A percentile compares a stretch with the other conserved stretches of the same genome.
These are phyloP conservation scores for Pelodiscus sinensis DNA, from an alignment of 2,113 vertebrate species.

Conservation along the genomic window DNA sequence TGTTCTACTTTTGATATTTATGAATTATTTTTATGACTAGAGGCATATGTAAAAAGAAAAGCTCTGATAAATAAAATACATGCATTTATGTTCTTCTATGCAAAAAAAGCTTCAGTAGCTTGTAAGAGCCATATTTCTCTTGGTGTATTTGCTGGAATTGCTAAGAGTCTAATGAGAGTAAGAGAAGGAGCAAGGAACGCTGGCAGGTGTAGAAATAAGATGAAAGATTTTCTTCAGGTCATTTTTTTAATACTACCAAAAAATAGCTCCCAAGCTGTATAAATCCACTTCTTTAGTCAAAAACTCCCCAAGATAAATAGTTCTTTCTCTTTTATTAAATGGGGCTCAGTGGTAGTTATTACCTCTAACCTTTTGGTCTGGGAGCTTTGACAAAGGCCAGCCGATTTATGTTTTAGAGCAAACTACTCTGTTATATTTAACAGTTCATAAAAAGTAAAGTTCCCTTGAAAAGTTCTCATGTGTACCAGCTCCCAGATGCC, in stretches of 20 bases:
- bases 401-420: conserved; percentile 48
- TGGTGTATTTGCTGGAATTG: conserved; percentile 40
- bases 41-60: conserved; percentile 37
- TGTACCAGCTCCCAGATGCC: not conserved
- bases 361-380: not conserved
- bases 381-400: conserved; percentile 25
- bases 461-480: conserved; percentile 13
- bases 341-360: not conserved
- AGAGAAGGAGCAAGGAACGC: conserved; percentile 50
- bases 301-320: conserved; percentile 11
- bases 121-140: conserved; percentile 34
- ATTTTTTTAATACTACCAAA: conserved; percentile 38
- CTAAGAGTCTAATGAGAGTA: conserved; percentile 9
- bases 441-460: conserved; percentile 53
- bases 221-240: conserved; percentile 46
- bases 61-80: conserved; percentile 54
- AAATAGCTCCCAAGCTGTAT: not conserved
- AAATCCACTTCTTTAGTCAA: conserved; percentile 31
- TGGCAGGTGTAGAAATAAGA: conserved; percentile 59
- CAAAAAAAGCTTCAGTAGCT: conserved; percentile 46
- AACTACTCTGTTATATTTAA: conserved; percentile 16
- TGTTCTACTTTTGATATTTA: conserved; percentile 46
- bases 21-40: conserved; percentile 22
- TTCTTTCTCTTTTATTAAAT: not conserved
- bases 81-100: conserved; percentile 31